Percentiles rank a stretch among this genome's conserved stretches.
phyloP scores from a whole-genome alignment of 2,797 vertebrate genomes.

The Ispidina lecontei region DNA sequence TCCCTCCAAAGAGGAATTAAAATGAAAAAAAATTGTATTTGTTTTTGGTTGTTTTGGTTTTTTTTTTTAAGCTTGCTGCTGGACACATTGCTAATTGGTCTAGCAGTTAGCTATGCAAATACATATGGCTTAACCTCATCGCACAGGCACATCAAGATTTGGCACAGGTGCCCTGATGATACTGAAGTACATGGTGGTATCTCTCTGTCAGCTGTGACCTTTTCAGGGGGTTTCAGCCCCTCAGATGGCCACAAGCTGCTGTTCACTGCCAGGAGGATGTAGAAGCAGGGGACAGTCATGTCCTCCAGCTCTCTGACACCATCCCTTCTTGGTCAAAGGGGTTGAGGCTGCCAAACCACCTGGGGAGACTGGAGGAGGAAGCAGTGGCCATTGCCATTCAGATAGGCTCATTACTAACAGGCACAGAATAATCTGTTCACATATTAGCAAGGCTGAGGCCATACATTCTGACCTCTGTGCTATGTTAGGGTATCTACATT shows the following conservation, averaged over 20 bases:
- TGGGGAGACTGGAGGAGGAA: neutral
- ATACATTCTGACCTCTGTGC: neutral
- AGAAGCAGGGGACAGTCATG: neutral
- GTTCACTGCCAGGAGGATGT: neutral
- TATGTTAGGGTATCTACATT: neutral
- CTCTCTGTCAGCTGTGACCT: neutral
- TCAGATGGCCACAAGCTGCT: neutral
- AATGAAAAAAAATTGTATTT: neutral
- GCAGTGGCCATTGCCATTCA: neutral
- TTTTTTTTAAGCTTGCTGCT: neutral
- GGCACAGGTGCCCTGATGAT: neutral
- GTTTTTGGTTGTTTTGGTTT: neutral
- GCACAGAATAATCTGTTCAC: neutral
- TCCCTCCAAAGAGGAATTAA: neutral
- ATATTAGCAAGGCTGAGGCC: neutral
- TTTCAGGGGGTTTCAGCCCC: neutral
- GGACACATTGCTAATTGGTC: neutral
- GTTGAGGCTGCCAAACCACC: neutral
- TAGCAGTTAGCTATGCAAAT: constrained; percentile 1
- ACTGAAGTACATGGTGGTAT: neutral
- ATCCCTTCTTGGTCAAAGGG: neutral
- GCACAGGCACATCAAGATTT: neutral
- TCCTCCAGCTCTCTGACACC: neutral
- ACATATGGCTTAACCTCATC: neutral
- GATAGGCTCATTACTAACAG: neutral